Conservation (phyloP, 35 echinoderm and acorn worm genomes). For the Apostichopus californicus region DNA sequence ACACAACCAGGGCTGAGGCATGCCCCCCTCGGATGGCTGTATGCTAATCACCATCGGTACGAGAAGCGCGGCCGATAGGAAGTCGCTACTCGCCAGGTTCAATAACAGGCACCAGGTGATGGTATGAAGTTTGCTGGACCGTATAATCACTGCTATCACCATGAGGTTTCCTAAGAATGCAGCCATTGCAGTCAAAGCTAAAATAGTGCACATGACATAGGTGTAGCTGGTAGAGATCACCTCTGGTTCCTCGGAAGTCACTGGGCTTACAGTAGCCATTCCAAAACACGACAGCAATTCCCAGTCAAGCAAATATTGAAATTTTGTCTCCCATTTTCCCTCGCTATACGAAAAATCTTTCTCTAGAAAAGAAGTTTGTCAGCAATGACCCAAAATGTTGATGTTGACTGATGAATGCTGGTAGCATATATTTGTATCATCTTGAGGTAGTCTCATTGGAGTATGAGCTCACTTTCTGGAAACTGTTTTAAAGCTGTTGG, state of each 20-base stretch:
- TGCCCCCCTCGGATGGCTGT: conserved; percentile 3
- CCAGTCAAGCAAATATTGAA: too few relatives aligned
- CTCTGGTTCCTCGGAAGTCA: neutral
- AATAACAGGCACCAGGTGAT: conserved; percentile 79
- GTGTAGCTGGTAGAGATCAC: neutral
- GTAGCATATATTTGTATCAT: too few relatives aligned
- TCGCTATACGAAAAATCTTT: too few relatives aligned
- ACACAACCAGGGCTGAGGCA: conserved; percentile 39
- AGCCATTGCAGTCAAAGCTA: conserved; percentile 56
- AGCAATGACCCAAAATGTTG: too few relatives aligned
- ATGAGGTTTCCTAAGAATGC: conserved; percentile 74
- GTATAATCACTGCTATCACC: conserved; percentile 69
- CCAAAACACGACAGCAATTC: neutral
- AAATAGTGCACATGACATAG: conserved; percentile 46
- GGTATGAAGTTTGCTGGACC: conserved; percentile 74
- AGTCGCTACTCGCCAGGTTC: conserved; percentile 75
- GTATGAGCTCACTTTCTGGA: too few relatives aligned
- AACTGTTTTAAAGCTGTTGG: too few relatives aligned
- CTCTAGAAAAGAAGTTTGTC: too few relatives aligned
- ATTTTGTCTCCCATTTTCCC: too few relatives aligned
- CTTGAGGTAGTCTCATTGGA: too few relatives aligned
- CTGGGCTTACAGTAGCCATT: neutral
- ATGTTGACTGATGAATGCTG: too few relatives aligned
- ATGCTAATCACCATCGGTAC: conserved; percentile 72
- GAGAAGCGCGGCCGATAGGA: conserved; percentile 56